Base-by-base conservation (phyloP, 2,888 invertebrate genomes). In the Eilema sororculum region DNA sequence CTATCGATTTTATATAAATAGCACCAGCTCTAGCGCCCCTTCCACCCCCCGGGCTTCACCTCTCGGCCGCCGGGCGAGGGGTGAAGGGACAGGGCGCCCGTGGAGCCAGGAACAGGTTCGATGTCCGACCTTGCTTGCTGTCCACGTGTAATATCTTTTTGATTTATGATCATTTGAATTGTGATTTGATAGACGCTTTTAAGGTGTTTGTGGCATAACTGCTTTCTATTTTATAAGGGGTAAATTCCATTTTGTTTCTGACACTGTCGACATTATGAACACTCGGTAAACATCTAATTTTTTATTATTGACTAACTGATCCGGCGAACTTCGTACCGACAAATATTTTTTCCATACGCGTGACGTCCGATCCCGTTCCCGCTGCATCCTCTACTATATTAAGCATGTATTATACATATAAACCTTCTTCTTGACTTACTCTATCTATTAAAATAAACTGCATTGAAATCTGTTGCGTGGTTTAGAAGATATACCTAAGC, bases 1-100 rank as follows among this genome's bases (percentile, higher is more conserved):
- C 78, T 93, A 95, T 95, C 93, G 95, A 94, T 94, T 90, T 84
- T 84, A 82, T 94, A 94, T 94, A 93, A 93, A 94, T 94, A 95
- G 94, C 88, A 82, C 74, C 87, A 93, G 93, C 93, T 85, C 76
- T 79, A 78, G 86, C 80, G 81, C 81, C 79, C 78, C 78, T 80
- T 70, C 74, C 78, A 64, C 79, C 62, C 79, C 79, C 81, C 33
- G 25, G 16, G 25, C 16, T 28, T 37, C 37, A 60, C 64, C 59
- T 37, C 69, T 28, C 73, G 77, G 64, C 71, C 63, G 65, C 67
- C 68, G 57, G 68, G 58, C 13, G 58, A 24, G 68, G 52, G 65
- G 67, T 74, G 71, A 71, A 75, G 67, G 65, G 68, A 67, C 68
- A 71, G 66, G 66, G 69, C 73, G 69, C 79, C 78, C 73, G 76